Conservation (phyloP, 2,113 vertebrate genomes). For the Notothenia coriiceps region DNA sequence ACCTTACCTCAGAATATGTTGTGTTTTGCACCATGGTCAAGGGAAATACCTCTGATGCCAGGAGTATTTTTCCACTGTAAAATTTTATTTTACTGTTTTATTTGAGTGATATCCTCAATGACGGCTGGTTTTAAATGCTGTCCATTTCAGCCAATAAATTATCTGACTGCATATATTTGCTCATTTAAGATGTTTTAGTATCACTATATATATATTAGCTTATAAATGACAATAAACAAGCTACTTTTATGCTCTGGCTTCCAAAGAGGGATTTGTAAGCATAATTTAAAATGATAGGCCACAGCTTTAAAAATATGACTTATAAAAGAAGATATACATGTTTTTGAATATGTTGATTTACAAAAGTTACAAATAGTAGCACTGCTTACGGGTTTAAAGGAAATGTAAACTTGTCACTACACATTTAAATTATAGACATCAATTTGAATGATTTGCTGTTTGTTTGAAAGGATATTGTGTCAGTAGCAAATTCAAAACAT, state of each 20-base stretch:
- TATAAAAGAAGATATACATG: too few relatives aligned
- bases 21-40: conserved; percentile 30
- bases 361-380: neutral
- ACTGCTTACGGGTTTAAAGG: too few relatives aligned
- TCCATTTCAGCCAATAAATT: neutral
- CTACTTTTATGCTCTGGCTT: neutral
- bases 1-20: conserved; percentile 42
- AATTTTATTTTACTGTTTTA: neutral
- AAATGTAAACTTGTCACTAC: too few relatives aligned
- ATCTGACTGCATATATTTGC: neutral
- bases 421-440: too few relatives aligned
- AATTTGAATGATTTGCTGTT: too few relatives aligned
- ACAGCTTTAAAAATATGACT: too few relatives aligned
- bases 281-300: neutral
- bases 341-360: neutral
- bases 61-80: neutral
- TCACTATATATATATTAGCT: too few relatives aligned
- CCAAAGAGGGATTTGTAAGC: neutral
- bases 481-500: too few relatives aligned
- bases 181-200: neutral
- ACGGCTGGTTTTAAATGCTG: neutral
- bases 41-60: neutral
- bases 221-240: too few relatives aligned
- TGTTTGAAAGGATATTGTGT: too few relatives aligned
- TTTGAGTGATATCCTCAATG: neutral